A percentile compares a stretch with the other conserved stretches of the same genome.
These are phyloP conservation scores for Pantala flavescens DNA, from an alignment of 1,140 invertebrate genomes.

Conservation along the genomic window DNA sequence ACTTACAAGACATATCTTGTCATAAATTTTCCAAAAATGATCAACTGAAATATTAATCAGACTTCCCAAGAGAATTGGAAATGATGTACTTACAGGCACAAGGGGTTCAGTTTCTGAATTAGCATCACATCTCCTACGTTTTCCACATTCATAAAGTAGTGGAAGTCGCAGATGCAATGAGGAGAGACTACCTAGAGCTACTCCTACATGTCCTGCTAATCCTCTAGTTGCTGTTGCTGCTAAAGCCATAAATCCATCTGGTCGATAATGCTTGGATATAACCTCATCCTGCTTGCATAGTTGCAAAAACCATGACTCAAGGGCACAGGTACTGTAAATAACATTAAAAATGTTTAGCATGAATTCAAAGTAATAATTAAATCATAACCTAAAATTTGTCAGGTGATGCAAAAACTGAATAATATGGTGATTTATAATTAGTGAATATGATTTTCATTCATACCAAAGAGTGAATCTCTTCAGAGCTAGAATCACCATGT, in stretches of 20 bases:
- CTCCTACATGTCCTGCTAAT: background rate
- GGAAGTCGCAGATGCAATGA: background rate
- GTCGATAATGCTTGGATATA: conserved; percentile 67
- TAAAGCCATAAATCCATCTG: conserved; percentile 56
- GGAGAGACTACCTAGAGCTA: background rate
- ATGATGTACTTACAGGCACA: background rate
- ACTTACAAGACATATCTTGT: too few species aligned
- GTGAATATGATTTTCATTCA: background rate
- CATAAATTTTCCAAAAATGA: too few species aligned
- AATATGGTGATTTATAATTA: background rate
- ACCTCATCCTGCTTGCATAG: conserved; percentile 69
- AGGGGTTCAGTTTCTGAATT: background rate
- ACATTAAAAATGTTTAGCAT: background rate
- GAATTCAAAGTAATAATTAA: conserved; percentile 4
- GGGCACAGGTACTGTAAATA: conserved; percentile 54
- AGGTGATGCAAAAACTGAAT: conserved; percentile 13
- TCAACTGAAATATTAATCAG: too few species aligned
- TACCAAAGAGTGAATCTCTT: background rate
- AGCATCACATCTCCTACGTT: background rate
- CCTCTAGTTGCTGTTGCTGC: conserved; percentile 43
- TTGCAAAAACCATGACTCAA: conserved; percentile 79
- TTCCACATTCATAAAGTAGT: background rate
- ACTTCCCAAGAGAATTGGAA: too few species aligned
- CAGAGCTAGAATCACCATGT: background rate
- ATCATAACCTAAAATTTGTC: conserved; percentile 17